phyloP scores from a whole-genome alignment of 2,888 invertebrate genomes.

The Cheilosia soror region DNA sequence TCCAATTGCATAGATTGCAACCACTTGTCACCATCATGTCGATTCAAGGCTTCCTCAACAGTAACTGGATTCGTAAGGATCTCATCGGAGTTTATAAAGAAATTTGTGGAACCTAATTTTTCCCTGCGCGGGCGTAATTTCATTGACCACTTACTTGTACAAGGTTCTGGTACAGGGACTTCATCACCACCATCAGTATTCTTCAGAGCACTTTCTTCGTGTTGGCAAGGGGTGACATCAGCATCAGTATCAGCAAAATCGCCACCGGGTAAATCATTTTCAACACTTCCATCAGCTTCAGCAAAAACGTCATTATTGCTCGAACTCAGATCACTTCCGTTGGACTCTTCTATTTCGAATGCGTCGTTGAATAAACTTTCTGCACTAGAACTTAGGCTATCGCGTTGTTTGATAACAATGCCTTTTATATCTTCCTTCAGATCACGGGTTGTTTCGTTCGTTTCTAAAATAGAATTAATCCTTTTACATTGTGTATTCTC shows the following conservation, averaged over 20 bases:
- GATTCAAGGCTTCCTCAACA: slow-evolving; percentile 19
- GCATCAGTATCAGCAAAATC: too few species aligned
- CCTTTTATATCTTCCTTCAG: too few species aligned
- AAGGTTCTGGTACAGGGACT: too few species aligned
- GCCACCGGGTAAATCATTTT: background rate
- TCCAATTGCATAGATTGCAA: slow-evolving; percentile 13
- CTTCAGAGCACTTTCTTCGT: too few species aligned
- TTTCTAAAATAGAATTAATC: background rate
- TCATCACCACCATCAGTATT: too few species aligned
- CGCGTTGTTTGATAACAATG: too few species aligned
- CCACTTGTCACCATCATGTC: slow-evolving; percentile 18
- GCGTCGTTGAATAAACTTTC: too few species aligned
- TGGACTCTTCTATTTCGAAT: too few species aligned
- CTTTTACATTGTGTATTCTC: background rate
- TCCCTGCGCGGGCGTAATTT: background rate
- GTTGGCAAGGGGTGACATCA: background rate
- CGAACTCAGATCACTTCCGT: too few species aligned
- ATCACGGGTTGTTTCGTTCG: too few species aligned
- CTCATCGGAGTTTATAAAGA: background rate
- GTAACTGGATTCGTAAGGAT: slow-evolving; percentile 19
- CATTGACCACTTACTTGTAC: background rate
- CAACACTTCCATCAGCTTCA: slow-evolving; percentile 8
- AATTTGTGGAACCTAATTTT: slow-evolving; percentile 1
- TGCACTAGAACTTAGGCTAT: too few species aligned
- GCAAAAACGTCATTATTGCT: background rate